Conservation (phyloP, 2,888 invertebrate genomes). For the Cybosia mesomella region DNA sequence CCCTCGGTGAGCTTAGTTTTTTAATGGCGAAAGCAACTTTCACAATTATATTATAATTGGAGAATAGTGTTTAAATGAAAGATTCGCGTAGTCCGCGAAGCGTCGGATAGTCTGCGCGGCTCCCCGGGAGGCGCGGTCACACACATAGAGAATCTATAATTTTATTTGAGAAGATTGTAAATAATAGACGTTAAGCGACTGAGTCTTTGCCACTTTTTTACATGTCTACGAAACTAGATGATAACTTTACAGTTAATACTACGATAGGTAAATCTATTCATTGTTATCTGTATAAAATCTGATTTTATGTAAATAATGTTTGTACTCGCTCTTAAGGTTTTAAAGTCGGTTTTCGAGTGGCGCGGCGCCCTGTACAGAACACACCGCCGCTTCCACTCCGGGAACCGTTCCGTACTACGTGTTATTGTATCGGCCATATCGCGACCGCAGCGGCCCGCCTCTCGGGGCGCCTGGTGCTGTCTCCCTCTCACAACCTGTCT, state of each 20-base stretch:
- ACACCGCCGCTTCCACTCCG: constrained; percentile 24
- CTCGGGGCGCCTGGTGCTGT: constrained; percentile 14
- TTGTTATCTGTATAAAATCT: constrained; percentile 69
- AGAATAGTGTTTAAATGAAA: background rate
- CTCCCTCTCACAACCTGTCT: background rate
- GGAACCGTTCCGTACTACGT: constrained; percentile 13
- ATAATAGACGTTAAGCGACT: constrained; percentile 82
- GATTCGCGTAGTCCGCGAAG: background rate
- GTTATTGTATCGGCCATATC: constrained; percentile 17
- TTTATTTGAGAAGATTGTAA: constrained; percentile 63
- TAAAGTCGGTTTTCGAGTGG: constrained; percentile 48
- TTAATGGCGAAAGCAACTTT: background rate
- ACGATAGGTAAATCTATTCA: constrained; percentile 62
- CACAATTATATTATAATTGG: background rate
- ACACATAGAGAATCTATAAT: constrained; percentile 34
- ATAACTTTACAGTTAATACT: constrained; percentile 58
- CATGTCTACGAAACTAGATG: constrained; percentile 78
- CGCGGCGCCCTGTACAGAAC: constrained; percentile 25
- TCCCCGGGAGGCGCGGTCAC: constrained; percentile 14
- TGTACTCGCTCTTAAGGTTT: constrained; percentile 71
- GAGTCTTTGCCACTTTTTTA: constrained; percentile 86
- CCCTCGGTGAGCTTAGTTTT: constrained; percentile 3
- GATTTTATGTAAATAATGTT: constrained; percentile 78
- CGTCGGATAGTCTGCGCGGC: constrained; percentile 29
- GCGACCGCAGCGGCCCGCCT: constrained; percentile 10